phyloP scores from a whole-genome alignment of 2,113 vertebrate species.

The Podarcis muralis region DNA sequence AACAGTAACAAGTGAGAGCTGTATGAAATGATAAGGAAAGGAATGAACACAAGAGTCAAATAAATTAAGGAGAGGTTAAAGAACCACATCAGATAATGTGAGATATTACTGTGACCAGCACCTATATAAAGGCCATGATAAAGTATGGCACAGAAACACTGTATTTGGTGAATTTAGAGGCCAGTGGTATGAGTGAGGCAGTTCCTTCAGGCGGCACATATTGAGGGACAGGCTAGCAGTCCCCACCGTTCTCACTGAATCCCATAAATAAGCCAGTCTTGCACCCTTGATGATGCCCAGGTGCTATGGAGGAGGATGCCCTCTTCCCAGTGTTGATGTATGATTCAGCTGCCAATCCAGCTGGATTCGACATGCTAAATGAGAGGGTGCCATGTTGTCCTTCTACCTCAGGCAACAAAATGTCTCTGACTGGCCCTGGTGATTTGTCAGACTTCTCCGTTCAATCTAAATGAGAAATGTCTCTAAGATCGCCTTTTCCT shows the following conservation, averaged over 20 bases:
- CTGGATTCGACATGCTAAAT: too few relatives aligned
- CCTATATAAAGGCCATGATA: neutral
- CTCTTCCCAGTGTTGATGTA: too few relatives aligned
- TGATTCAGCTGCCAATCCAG: too few relatives aligned
- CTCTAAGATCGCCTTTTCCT: neutral
- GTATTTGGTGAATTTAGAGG: neutral
- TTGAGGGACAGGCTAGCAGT: too few relatives aligned
- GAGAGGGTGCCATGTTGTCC: too few relatives aligned
- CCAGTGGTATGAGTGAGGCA: too few relatives aligned
- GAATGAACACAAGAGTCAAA: neutral
- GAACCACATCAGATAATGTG: slow-evolving; percentile 56
- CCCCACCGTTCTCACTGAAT: too few relatives aligned
- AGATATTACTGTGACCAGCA: neutral
- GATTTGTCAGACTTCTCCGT: neutral
- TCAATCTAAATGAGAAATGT: neutral
- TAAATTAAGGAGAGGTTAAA: slow-evolving; percentile 51
- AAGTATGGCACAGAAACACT: neutral
- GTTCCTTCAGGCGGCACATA: too few relatives aligned
- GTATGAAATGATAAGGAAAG: slow-evolving; percentile 60
- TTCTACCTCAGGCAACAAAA: too few relatives aligned
- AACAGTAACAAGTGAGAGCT: slow-evolving; percentile 71
- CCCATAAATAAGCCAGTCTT: too few relatives aligned
- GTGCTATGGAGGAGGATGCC: too few relatives aligned
- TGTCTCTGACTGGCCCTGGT: neutral
- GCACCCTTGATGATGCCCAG: too few relatives aligned